Evolutionary conservation across 2,888 invertebrate genomes (phyloP).

Genomic region (Orthosia gracilis): DNA sequence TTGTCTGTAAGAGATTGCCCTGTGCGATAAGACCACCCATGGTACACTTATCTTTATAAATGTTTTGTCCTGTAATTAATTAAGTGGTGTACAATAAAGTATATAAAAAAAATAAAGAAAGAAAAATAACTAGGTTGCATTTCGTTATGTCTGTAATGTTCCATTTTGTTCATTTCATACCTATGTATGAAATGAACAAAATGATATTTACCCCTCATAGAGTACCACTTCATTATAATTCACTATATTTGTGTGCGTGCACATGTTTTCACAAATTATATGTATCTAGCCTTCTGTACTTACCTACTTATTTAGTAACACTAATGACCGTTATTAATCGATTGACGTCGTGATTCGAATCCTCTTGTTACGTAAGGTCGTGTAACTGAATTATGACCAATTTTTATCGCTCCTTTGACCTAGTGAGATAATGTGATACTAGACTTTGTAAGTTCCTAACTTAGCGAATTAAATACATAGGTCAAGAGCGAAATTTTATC

Average conservation of each 20-base stretch:
- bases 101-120: too few relatives aligned
- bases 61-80: too few relatives aligned
- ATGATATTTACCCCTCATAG: too few relatives aligned
- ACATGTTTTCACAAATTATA: neutral
- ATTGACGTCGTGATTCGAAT: constrained; percentile 41
- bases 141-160: too few relatives aligned
- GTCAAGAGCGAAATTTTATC: constrained; percentile 12
- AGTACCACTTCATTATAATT: neutral
- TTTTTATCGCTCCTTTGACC: constrained; percentile 39
- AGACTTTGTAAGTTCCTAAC: constrained; percentile 3
- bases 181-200: too few relatives aligned
- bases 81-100: too few relatives aligned
- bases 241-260: neutral
- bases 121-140: too few relatives aligned
- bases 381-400: constrained; percentile 19
- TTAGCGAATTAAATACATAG: constrained; percentile 1
- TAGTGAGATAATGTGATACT: constrained; percentile 35
- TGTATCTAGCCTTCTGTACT: neutral
- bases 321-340: constrained; percentile 31
- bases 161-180: too few relatives aligned
- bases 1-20: too few relatives aligned
- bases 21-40: too few relatives aligned
- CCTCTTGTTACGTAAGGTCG: constrained; percentile 23
- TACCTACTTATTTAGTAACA: neutral
- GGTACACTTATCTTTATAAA: too few relatives aligned